A percentile compares a stretch with the other conserved stretches of the same genome.
Evolutionary conservation across 2,113 vertebrate species (phyloP).

Genomic region (Melanostigma gelatinosum): DNA sequence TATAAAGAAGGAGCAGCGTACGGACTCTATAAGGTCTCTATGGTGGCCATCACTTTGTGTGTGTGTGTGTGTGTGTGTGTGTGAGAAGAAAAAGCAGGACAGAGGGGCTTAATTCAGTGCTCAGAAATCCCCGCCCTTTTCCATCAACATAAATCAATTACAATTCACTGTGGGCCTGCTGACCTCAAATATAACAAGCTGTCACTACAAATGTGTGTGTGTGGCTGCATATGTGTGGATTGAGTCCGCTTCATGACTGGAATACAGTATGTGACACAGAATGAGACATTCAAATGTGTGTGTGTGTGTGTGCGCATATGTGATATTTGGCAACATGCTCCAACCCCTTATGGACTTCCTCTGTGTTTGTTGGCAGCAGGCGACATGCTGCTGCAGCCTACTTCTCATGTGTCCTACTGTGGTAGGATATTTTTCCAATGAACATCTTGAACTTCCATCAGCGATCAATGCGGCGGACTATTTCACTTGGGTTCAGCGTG

Average conservation of each 20-base stretch:
- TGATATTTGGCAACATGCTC: constrained; percentile 57
- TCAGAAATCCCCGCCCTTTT: constrained; percentile 58
- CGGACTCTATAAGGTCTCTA: constrained; percentile 25
- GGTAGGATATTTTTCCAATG: constrained; percentile 46
- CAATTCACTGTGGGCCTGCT: constrained; percentile 58
- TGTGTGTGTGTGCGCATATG: constrained; percentile 25
- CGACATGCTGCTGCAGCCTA: constrained; percentile 39
- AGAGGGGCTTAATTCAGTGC: constrained; percentile 15
- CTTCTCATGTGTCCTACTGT: constrained; percentile 59
- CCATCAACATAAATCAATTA: constrained; percentile 74
- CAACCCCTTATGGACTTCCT: constrained; percentile 51
- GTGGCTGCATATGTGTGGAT: background rate
- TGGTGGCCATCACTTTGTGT: background rate
- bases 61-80: constrained; percentile 1
- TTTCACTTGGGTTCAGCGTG: constrained; percentile 31
- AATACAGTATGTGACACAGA: constrained; percentile 54
- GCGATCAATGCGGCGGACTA: constrained; percentile 31
- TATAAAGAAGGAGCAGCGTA: constrained; percentile 36
- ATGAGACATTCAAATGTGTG: constrained; percentile 28
- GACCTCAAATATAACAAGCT: constrained; percentile 73
- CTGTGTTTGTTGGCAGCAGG: constrained; percentile 51
- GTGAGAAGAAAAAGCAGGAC: constrained; percentile 27
- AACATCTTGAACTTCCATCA: constrained; percentile 57
- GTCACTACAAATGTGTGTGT: constrained; percentile 47
- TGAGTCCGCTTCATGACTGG: constrained; percentile 48